phyloP scores from a whole-genome alignment of 2,888 invertebrate species.

The Theretra japonica region DNA sequence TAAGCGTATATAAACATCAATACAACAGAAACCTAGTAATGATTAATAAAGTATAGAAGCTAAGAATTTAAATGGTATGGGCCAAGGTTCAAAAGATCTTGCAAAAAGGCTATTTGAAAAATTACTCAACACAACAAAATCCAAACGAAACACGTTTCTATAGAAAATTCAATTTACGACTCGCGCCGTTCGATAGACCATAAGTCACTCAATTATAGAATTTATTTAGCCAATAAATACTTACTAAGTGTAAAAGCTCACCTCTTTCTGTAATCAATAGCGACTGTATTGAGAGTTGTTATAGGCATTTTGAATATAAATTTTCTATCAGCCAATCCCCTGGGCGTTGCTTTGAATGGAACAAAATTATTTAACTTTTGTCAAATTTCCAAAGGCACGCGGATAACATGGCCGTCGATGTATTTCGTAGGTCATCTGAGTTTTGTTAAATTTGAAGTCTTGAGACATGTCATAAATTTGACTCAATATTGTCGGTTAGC shows the following conservation, averaged over 20 bases:
- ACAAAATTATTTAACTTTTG: constrained; percentile 39
- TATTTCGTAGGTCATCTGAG: not conserved
- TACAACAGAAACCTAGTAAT: no score
- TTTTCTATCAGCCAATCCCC: constrained; percentile 40
- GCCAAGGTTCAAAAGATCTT: not conserved
- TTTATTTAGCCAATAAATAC: constrained; percentile 49
- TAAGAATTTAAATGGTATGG: not conserved
- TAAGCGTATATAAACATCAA: no score
- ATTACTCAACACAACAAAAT: constrained; percentile 1
- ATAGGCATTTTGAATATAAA: constrained; percentile 46
- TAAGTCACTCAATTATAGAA: constrained; percentile 45
- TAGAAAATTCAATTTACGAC: constrained; percentile 39
- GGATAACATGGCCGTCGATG: not conserved
- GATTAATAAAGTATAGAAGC: no score
- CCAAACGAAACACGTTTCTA: not conserved
- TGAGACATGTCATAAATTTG: constrained; percentile 4
- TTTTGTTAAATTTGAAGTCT: not conserved
- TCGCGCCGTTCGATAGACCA: constrained; percentile 42
- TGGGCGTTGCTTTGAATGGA: constrained; percentile 39
- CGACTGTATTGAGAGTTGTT: constrained; percentile 44
- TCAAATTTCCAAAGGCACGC: not conserved
- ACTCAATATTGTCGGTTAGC: not conserved
- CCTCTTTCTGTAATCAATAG: constrained; percentile 45
- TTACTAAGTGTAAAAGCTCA: constrained; percentile 42
- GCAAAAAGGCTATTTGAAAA: not conserved